Evolutionary conservation across 2,888 invertebrate species (phyloP).

Genomic region (Bruchidius siliquastri): DNA sequence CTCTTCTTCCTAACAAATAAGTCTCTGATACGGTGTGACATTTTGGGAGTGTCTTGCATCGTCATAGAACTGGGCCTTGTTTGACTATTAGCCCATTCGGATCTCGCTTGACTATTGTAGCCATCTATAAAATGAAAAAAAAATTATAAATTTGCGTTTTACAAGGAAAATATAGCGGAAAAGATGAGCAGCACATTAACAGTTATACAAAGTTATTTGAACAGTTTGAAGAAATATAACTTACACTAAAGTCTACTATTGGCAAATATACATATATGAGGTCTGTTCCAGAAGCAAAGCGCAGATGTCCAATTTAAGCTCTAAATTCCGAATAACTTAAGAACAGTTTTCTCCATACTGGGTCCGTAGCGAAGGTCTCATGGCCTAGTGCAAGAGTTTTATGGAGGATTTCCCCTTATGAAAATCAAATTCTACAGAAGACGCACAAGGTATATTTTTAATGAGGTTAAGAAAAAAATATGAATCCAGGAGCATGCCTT

Average conservation of each 20-base stretch:
- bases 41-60: conserved; percentile 53
- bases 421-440: no score
- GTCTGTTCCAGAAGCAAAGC: no score
- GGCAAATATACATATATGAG: no score
- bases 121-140: conserved; percentile 20
- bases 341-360: no score
- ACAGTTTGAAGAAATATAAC: neutral
- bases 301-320: no score
- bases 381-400: no score
- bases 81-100: conserved; percentile 24
- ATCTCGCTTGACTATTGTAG: conserved; percentile 21
- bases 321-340: no score
- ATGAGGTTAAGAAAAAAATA: no score
- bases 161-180: neutral
- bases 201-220: neutral
- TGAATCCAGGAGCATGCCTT: no score
- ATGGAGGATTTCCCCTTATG: no score
- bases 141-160: neutral
- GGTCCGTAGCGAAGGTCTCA: no score
- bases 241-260: neutral
- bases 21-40: conserved; percentile 57
- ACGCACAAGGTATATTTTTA: no score
- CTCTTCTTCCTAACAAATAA: conserved; percentile 56
- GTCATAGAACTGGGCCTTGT: conserved; percentile 31
- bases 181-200: neutral